Evolutionary conservation across 2,113 vertebrate genomes (phyloP), one percentile per base, ranked within the genome.

Genomic region (Brachyistius frenatus): DNA sequence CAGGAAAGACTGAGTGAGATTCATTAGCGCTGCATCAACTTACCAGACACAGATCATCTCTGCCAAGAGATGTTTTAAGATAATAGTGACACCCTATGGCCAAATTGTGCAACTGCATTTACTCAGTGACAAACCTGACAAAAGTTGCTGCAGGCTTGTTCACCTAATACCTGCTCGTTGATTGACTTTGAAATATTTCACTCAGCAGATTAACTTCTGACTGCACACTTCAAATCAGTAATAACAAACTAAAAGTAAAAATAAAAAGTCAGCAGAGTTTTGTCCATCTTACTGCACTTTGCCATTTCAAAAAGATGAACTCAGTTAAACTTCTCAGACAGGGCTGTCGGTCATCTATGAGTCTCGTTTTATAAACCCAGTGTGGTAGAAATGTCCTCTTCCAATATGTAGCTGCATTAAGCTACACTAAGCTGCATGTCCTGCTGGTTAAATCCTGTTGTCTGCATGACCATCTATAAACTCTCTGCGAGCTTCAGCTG

Each of bases 71-170:
- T n/a, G 64, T 11, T 57, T 57, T 30, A 23, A 54, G 41, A 88
- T 86, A 72, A 86, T 80, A 91, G 86, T 86, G 92, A 90, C 92
- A 92, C 41, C 87, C 81, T 41, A 82, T 91, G 92, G 90, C 9
- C 63, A 81, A 85, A 87, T 23, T 11, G 44, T 81, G 86, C 30
- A 90, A 92, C 83, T 93, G 76, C 91, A 92, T 55, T 41, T 65
- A 33, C 1, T 39, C 7, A 2, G 35, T 30, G 16, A 55, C 32
- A 57, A 70, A 3, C 1, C 44, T 35, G 7, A 53, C 9, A 55
- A 8, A 46, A 32, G 1, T 3, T 47, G 9, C 46, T 8, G 5
- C 61, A 77, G 23, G 23, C 23, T 10, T 16, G 33, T 70, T 46
- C 30, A 37, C 9, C 10, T 16, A 16, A 16, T 30, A 60, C 58